Conservation (phyloP, 2,113 vertebrate species). For the Myrmecobius fasciatus region DNA sequence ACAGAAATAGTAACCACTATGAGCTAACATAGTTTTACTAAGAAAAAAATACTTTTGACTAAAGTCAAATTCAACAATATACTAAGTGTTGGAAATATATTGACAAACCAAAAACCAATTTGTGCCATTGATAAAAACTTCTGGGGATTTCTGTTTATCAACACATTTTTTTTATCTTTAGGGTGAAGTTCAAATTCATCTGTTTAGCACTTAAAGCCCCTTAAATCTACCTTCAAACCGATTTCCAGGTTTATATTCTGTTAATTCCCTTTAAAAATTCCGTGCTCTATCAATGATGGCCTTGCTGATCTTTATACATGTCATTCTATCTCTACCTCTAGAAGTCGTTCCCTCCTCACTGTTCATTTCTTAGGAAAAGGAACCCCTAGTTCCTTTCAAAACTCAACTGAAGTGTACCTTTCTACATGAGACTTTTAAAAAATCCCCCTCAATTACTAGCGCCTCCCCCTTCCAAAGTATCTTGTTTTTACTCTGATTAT, state of each 20-base stretch:
- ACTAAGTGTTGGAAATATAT: not conserved
- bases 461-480: not conserved
- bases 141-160: not conserved
- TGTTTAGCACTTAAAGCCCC: not conserved
- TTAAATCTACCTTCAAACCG: not conserved
- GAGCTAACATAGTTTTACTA: not conserved
- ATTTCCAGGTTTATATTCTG: not conserved
- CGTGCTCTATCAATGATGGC: not conserved
- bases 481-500: not conserved
- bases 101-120: not conserved
- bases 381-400: not conserved
- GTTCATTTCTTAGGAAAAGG: not conserved
- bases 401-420: not conserved
- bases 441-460: not conserved
- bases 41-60: not conserved
- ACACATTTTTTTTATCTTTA: not conserved
- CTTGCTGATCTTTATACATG: not conserved
- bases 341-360: not conserved
- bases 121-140: not conserved
- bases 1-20: not conserved
- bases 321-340: not conserved
- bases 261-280: not conserved
- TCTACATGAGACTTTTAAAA: not conserved
- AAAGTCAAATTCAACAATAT: not conserved
- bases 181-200: not conserved